phyloP scores from a whole-genome alignment of 2,888 invertebrate species.

The Callimorpha dominula region DNA sequence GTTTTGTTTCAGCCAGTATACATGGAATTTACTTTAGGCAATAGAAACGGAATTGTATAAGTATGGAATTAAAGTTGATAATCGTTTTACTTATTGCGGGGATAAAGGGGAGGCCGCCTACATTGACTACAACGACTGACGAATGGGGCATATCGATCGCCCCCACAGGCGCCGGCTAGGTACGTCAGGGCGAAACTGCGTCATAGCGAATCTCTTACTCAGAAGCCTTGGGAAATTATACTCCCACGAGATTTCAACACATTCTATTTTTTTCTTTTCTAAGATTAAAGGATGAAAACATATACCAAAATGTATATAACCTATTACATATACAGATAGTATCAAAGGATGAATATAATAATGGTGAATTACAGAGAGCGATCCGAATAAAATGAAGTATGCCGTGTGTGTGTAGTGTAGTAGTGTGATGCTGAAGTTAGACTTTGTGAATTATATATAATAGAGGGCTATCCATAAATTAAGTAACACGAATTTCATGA shows the following conservation, averaged over 20 bases:
- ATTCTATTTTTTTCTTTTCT: conserved; percentile 23
- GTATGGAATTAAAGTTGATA: conserved; percentile 60
- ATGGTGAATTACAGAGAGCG: neutral
- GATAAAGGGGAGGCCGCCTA: conserved; percentile 72
- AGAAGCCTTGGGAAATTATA: conserved; percentile 56
- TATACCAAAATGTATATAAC: neutral
- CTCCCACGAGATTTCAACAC: conserved; percentile 52
- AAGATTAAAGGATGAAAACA: conserved; percentile 19
- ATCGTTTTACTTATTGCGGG: conserved; percentile 53
- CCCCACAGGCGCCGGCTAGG: conserved; percentile 71
- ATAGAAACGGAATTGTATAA: conserved; percentile 47
- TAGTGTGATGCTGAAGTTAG: neutral
- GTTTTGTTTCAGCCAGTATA: neutral
- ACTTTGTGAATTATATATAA: neutral
- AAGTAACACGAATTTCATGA: too few species aligned
- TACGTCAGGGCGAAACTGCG: conserved; percentile 77
- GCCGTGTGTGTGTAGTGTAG: too few species aligned
- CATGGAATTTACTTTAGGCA: conserved; percentile 16
- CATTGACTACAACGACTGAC: conserved; percentile 34
- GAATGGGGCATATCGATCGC: conserved; percentile 76
- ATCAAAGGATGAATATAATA: neutral
- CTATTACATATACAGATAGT: neutral
- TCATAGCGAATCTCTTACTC: conserved; percentile 70
- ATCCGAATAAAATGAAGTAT: neutral
- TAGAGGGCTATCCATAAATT: too few species aligned